phyloP scores from a whole-genome alignment of 2,888 invertebrate species.

The Cactoblastis cactorum region DNA sequence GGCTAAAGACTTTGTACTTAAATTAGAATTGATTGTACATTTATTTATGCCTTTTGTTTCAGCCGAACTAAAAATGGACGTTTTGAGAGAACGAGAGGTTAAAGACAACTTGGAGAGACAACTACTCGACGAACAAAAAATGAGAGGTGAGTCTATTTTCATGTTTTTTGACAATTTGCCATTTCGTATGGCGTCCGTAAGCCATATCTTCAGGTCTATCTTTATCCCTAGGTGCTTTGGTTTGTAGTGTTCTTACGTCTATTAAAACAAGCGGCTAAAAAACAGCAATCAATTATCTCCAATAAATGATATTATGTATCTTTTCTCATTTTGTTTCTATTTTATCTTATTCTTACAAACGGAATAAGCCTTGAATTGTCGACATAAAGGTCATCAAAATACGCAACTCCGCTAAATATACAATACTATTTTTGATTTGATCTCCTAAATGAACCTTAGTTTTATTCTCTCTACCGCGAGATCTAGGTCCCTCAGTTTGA shows the following conservation, averaged over 20 bases:
- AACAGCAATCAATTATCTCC: no score
- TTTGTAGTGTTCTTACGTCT: no score
- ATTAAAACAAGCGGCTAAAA: no score
- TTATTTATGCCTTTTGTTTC: slow-evolving; percentile 62
- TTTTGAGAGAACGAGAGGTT: slow-evolving; percentile 93
- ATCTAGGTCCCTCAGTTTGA: neutral
- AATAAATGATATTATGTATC: no score
- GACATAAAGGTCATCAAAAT: no score
- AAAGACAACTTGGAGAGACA: slow-evolving; percentile 96
- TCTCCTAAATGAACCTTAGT: neutral
- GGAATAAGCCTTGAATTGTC: no score
- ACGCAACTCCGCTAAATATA: no score
- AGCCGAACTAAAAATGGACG: slow-evolving; percentile 98
- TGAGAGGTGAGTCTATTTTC: slow-evolving; percentile 87
- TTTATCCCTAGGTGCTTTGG: no score
- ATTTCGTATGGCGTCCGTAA: neutral
- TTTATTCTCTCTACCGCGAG: neutral
- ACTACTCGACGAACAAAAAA: slow-evolving; percentile 95
- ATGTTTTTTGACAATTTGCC: neutral
- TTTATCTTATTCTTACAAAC: no score
- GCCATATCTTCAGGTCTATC: no score
- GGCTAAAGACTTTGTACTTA: slow-evolving; percentile 11
- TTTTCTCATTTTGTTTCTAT: no score
- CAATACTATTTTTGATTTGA: no score
- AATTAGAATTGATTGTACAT: slow-evolving; percentile 2